Evolutionary conservation across 2,797 vertebrate genomes (phyloP).

Genomic region (Ispidina picta): DNA sequence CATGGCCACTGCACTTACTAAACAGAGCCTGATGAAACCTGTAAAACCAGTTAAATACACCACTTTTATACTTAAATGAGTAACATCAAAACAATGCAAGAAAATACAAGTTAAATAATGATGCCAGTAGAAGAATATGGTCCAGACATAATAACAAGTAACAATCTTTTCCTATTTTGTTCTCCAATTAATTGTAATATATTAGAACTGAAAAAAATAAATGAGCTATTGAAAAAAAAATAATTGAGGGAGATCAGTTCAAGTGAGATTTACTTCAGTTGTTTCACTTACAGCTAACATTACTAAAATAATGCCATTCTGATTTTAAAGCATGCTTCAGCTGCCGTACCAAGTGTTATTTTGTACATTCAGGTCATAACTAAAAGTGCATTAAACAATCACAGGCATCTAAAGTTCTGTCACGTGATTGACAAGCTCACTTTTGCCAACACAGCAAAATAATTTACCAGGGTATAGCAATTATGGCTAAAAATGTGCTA

Average conservation of each 20-base stretch:
- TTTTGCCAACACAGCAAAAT: neutral
- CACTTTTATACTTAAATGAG: neutral
- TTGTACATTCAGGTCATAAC: neutral
- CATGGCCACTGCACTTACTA: neutral
- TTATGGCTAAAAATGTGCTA: neutral
- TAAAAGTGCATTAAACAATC: neutral
- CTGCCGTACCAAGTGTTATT: neutral
- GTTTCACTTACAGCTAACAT: neutral
- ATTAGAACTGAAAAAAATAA: neutral
- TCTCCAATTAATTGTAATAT: neutral
- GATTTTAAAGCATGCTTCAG: neutral
- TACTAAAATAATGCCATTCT: neutral
- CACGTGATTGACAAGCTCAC: neutral
- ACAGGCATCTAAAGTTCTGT: neutral
- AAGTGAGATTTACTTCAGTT: neutral
- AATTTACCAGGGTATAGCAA: neutral
- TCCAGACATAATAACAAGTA: neutral
- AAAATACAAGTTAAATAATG: neutral
- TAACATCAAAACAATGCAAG: neutral
- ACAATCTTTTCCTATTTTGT: neutral
- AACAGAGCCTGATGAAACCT: neutral
- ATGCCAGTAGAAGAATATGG: neutral
- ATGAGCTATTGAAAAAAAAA: neutral
- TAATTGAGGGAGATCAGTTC: neutral
- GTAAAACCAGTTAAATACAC: neutral